phyloP scores from a whole-genome alignment of 2,113 vertebrate genomes.

The Labeo catla region DNA sequence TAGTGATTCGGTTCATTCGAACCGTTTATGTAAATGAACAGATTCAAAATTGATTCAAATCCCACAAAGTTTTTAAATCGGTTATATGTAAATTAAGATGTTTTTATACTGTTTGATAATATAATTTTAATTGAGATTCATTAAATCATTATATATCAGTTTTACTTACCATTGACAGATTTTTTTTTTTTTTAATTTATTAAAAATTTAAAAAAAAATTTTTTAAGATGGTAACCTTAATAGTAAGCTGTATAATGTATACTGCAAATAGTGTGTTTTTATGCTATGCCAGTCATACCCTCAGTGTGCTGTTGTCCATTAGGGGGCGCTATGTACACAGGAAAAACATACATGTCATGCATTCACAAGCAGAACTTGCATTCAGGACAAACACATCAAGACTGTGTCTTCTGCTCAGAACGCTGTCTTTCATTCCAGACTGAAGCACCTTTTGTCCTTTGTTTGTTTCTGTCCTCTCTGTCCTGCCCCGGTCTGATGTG shows the following conservation, averaged over 20 bases:
- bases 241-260: no score
- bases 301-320: not conserved
- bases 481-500: not conserved
- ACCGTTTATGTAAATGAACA: not conserved
- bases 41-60: not conserved
- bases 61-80: not conserved
- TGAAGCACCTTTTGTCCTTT: not conserved
- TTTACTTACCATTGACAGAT: no score
- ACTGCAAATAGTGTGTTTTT: no score
- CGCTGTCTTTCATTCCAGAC: no score
- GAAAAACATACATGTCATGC: not conserved
- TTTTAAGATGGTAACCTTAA: no score
- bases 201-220: no score
- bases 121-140: no score
- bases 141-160: no score
- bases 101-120: no score
- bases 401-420: no score
- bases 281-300: not conserved
- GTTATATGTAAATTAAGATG: not conserved
- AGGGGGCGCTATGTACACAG: not conserved
- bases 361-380: not conserved
- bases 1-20: not conserved
- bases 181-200: no score
- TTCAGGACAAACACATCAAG: not conserved
- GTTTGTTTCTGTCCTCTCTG: not conserved